Percentiles rank a stretch among this genome's conserved stretches.
Conservation (phyloP, 2,797 vertebrate species). For the Karalla daura region DNA sequence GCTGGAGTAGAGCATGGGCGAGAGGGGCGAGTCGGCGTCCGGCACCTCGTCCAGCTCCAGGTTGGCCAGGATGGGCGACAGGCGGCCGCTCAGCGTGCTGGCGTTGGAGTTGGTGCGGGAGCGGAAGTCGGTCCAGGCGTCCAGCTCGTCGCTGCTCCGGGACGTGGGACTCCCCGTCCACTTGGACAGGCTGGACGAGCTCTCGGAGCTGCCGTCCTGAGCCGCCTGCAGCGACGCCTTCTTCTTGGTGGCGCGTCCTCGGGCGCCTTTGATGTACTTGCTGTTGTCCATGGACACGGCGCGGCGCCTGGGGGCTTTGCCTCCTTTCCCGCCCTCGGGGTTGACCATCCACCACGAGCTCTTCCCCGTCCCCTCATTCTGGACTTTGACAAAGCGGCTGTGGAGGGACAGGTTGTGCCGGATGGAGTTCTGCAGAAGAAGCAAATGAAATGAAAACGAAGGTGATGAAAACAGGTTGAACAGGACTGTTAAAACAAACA, state of each 20-base stretch:
- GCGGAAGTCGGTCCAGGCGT: constrained; percentile 97
- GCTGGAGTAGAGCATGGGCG: constrained; percentile 95
- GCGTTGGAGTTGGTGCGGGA: constrained; percentile 97
- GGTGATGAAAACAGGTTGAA: too few relatives aligned
- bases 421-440: constrained; percentile 92
- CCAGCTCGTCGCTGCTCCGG: constrained; percentile 95
- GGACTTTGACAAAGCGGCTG: constrained; percentile 95
- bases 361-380: constrained; percentile 97
- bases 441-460: not conserved
- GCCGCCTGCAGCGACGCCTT: constrained; percentile 90
- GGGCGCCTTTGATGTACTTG: constrained; percentile 95
- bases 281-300: constrained; percentile 99
- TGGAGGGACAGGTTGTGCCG: constrained; percentile 98
- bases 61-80: constrained; percentile 97
- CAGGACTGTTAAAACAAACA: too few relatives aligned
- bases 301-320: constrained; percentile 93
- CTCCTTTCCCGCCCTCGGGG: constrained; percentile 95
- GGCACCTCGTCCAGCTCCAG: constrained; percentile 93
- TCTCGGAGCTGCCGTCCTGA: constrained; percentile 90
- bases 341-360: constrained; percentile 99
- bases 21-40: constrained; percentile 91
- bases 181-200: constrained; percentile 91
- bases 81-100: constrained; percentile 95
- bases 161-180: constrained; percentile 98
- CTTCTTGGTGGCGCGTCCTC: constrained; percentile 96